Base-by-base conservation (phyloP, 2,888 invertebrate genomes). In the Tridacna gigas region DNA sequence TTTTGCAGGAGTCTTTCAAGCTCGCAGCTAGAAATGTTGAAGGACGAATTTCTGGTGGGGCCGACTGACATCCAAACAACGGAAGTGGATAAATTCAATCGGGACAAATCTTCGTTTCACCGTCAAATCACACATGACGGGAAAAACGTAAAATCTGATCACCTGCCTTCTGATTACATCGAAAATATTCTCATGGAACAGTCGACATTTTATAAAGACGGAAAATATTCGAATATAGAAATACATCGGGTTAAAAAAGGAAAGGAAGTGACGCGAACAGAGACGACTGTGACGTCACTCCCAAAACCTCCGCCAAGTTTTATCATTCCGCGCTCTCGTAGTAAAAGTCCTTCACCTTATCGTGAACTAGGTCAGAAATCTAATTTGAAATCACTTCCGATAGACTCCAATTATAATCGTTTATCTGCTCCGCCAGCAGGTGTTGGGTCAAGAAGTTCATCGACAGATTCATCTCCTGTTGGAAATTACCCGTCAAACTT, bases 231-330 rank as follows among this genome's bases (percentile, higher is more conserved):
- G 28, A 81, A 77, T 67, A 77, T 80, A 26, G 86, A 86, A 78
- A 76, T 82, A 12, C 86, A 82, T 28, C 67, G 81, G n/a, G 69
- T 82, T 7, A 79, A 80, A 60, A 75, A 78, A 5, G 78, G 79
- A 63, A 79, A 77, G n/a, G 86, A 88, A 65, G 80, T 80, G 15
- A 86, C 84, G 22, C 82, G 85, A 13, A 76, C 83, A 22, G 75
- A 88, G 84, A 81, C 85, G 76, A 69, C 89, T 88, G 74, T 85
- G 86, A 75, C 87, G 89, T 60, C 89, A 86, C 77, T 92, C 86
- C 83, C 92, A 85, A 89, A 89, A 63, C 93, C 93, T 3, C 93
- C 93, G 11, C 93, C 93, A 13, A 92, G 92, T 80, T 93, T 94
- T 87, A 89, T 93, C 79, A 90, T 94, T 79, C 91, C 92, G 11